phyloP scores from a whole-genome alignment of 2,113 vertebrate species.

The Platysteira castanea region DNA sequence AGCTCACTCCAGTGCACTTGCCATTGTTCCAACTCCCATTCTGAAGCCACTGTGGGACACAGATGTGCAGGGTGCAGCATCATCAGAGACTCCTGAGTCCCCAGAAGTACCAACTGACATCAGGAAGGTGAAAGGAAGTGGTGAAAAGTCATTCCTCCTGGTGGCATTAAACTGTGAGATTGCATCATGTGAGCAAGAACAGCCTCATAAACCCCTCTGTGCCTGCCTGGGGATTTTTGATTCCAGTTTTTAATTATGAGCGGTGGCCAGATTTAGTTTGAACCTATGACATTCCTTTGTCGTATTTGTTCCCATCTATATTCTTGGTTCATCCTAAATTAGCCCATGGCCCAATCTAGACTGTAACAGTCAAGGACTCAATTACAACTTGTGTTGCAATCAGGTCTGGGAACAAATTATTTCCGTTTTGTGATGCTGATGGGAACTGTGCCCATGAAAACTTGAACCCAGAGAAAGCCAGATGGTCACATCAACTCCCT shows the following conservation, averaged over 20 bases:
- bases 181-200: background rate
- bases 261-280: slow-evolving; percentile 19
- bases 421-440: slow-evolving; percentile 45
- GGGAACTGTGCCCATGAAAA: slow-evolving; percentile 47
- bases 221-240: background rate
- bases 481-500: slow-evolving; percentile 36
- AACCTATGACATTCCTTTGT: slow-evolving; percentile 20
- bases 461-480: slow-evolving; percentile 56
- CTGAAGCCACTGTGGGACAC: background rate
- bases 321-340: slow-evolving; percentile 46
- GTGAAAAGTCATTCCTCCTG: background rate
- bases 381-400: slow-evolving; percentile 54
- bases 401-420: slow-evolving; percentile 56
- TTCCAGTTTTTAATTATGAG: slow-evolving; percentile 19
- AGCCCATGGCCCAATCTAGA: slow-evolving; percentile 19
- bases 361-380: slow-evolving; percentile 41
- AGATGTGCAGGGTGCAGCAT: rapidly evolving
- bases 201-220: background rate
- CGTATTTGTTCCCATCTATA: slow-evolving; percentile 34
- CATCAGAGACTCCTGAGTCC: background rate
- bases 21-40: background rate
- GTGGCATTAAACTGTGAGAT: background rate
- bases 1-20: background rate
- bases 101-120: background rate
- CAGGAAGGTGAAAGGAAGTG: background rate